Evolutionary conservation across 1,140 invertebrate species (phyloP), one percentile per base, ranked within the genome.

Genomic region (Asbolus verrucosus): DNA sequence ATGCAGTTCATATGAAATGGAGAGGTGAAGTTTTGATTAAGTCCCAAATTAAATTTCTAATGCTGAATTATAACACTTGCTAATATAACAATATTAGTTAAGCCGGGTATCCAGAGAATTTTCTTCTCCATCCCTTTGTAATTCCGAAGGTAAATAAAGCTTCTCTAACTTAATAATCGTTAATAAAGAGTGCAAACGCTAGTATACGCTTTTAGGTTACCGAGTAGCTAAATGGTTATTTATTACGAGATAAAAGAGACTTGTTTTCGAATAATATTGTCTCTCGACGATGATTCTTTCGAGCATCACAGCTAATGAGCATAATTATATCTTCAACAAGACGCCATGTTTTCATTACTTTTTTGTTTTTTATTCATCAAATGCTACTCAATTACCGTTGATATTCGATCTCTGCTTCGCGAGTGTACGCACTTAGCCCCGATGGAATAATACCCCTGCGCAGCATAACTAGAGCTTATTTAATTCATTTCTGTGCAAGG

Each of bases 171-270:
- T 38, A 63, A 63, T 63, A 63, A 63, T 63, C 61, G 61, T 63
- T 63, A 63, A 63, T 63, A 63, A 63, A 63, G 61, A 33, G 61
- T 63, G 61, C 33, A 16, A 63, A 63, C 61, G 61, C 18, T 63
- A 24, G 11, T 5, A 4, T n/a, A 24, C 15, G 41, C 46, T 27
- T 21, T 54, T 21, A 54, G 21, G 46, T 54, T 27, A 24, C n/a
- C 46, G 18, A 54, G 19, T 27, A 54, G 46, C 27, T 54, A 24
- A 54, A 54, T 24, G 9, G 19, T 24, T 18, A 54, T 54, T 54
- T 54, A 54, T 54, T 54, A 54, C 21, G 5, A 54, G 21, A 54
- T 54, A 31, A 54, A n/a, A 30, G 46, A 54, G 27, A 9, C 19
- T 27, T 27, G 21, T 54, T 43, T 54, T 2, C 6, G 21, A 50